Conservation (phyloP, 2,113 vertebrate species). For the Hoplias malabaricus region DNA sequence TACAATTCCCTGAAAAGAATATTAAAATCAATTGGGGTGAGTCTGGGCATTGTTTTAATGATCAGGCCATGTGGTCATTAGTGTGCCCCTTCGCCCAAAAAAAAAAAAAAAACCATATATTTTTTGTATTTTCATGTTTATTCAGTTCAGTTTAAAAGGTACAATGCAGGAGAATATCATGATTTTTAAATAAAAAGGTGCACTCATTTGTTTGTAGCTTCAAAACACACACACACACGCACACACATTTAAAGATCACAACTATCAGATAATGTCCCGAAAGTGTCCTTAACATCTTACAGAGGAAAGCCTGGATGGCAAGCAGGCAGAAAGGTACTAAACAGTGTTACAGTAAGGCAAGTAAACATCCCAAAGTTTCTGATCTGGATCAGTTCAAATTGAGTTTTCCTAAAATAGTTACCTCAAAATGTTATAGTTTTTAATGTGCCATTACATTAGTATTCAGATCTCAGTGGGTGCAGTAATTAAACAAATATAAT, state of each 20-base stretch:
- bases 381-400: neutral
- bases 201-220: slow-evolving; percentile 36
- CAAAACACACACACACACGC: slow-evolving; percentile 39
- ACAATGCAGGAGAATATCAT: slow-evolving; percentile 15
- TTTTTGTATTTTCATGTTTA: slow-evolving; percentile 43
- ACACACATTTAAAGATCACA: slow-evolving; percentile 38
- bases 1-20: too few species aligned
- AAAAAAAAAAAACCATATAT: too few species aligned
- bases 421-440: neutral
- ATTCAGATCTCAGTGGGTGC: slow-evolving; percentile 5
- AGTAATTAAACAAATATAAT: neutral
- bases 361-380: slow-evolving; percentile 44
- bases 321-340: slow-evolving; percentile 26
- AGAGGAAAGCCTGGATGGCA: slow-evolving; percentile 28
- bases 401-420: neutral
- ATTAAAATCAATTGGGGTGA: too few species aligned
- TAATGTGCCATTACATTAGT: slow-evolving; percentile 14
- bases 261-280: slow-evolving; percentile 25
- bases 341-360: slow-evolving; percentile 46
- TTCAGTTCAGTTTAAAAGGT: slow-evolving; percentile 46
- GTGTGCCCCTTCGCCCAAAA: neutral
- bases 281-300: slow-evolving; percentile 8
- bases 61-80: too few species aligned
- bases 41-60: too few species aligned
- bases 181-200: slow-evolving; percentile 44